Evolutionary conservation across 1,140 invertebrate genomes (phyloP), one percentile per base, ranked within the genome.

Genomic region (Leptopilina boulardi): DNA sequence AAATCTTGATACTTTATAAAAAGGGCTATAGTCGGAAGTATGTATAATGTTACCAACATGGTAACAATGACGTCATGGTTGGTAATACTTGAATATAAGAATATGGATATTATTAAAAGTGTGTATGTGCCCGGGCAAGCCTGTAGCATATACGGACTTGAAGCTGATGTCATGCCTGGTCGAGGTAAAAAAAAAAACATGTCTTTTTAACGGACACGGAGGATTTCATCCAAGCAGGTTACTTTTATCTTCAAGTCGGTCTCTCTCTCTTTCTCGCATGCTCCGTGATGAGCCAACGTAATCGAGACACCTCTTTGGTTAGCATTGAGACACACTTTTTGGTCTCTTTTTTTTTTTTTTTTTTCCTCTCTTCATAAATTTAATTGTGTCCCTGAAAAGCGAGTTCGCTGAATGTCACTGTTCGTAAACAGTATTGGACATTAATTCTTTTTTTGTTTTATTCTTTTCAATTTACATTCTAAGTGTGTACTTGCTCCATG

Each of bases 131-230:
- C 19, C 11, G 54, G 19, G 19, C 21, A 23, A 23, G 54, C 21
- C 5, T 59, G 54, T 66, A 47, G n/a, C 51, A 18, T 56, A 34
- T 56, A 19, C 30, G 15, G 26, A n/a, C 51, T 54, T n/a, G 73
- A 11, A 9, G 73, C 51, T 74, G 73, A 74, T 74, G 73, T 74
- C 73, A 74, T 74, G 73, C 11, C 47, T 74, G 41, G 47, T 47
- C 73, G 73, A 59, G 51, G 30, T 54, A 74, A 74, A 74, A 74
- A 74, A 74, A 41, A 73, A 42, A 23, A 66, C 41, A 23, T 71
- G 34, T 71, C 21, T 71, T 71, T 71, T 71, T 44, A 44, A 71
- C 70, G n/a, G 70, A 44, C 70, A 42, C 34, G 34, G 34, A 71
- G 70, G 30, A 71, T 71, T 44, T 71, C 70, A 44, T 71, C 70